Conservation (phyloP, 2,888 invertebrate species). For the Unio delphinus region DNA sequence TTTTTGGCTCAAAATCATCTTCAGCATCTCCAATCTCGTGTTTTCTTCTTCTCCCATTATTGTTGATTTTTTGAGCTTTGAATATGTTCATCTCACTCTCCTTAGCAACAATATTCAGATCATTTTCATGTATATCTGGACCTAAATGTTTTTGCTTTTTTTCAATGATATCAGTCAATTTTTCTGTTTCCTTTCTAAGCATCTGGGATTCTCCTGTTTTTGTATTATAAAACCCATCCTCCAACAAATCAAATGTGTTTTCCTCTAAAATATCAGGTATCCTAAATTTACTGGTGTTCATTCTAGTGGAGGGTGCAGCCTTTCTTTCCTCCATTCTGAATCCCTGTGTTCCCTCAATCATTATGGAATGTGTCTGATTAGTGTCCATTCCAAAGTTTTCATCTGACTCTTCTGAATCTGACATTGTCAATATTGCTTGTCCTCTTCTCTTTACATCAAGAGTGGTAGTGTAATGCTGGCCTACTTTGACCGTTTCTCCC, state of each 20-base stretch:
- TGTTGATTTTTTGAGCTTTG: background rate
- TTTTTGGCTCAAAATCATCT: conserved; percentile 7
- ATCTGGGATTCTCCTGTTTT: too few relatives aligned
- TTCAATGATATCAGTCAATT: too few relatives aligned
- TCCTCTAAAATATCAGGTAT: too few relatives aligned
- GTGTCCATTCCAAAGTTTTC: too few relatives aligned
- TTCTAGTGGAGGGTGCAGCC: too few relatives aligned
- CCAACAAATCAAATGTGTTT: too few relatives aligned
- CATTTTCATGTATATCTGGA: conserved; percentile 1
- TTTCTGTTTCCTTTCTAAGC: too few relatives aligned
- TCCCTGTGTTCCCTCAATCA: too few relatives aligned
- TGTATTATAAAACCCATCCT: too few relatives aligned
- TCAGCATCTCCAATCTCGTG: background rate
- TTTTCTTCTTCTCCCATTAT: conserved; percentile 3
- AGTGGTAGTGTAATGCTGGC: conserved; percentile 40
- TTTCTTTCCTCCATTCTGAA: too few relatives aligned
- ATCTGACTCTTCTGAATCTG: conserved; percentile 12
- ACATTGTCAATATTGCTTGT: conserved; percentile 10
- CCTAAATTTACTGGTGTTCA: too few relatives aligned
- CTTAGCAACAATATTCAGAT: background rate
- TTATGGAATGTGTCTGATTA: too few relatives aligned
- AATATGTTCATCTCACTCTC: conserved; percentile 1
- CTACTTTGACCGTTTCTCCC: conserved; percentile 47
- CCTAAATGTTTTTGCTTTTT: conserved; percentile 3
- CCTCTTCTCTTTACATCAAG: conserved; percentile 41